Percentiles rank a stretch among this genome's conserved stretches.
phyloP scores from a whole-genome alignment of 2,797 vertebrate genomes.

The Coregonus suidteri region DNA sequence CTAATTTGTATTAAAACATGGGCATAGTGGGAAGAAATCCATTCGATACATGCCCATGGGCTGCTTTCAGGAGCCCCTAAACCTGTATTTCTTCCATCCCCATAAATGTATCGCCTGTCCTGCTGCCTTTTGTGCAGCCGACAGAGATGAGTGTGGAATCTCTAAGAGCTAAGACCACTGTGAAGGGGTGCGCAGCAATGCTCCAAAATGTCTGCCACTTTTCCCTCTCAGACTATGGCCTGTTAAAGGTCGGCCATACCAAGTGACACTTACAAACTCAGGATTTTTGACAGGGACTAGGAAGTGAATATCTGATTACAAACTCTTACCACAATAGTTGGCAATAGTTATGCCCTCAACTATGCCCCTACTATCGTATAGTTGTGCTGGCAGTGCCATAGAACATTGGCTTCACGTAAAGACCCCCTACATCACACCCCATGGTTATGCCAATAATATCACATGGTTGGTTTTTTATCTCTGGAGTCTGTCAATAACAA shows the following conservation, averaged over 20 bases:
- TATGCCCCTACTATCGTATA: neutral
- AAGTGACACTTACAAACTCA: constrained; percentile 30
- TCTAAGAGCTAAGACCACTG: constrained; percentile 60
- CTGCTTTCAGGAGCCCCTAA: constrained; percentile 69
- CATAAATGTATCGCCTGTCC: constrained; percentile 67
- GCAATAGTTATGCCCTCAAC: neutral
- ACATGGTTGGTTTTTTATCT: neutral
- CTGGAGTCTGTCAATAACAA: constrained; percentile 3
- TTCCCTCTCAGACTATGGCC: constrained; percentile 37
- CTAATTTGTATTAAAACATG: constrained; percentile 70
- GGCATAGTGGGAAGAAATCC: constrained; percentile 67
- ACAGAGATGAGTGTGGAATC: constrained; percentile 64
- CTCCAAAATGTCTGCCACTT: constrained; percentile 54
- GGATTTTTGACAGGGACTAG: constrained; percentile 3
- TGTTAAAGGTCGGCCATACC: constrained; percentile 41
- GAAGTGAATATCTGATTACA: neutral
- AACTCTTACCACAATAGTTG: too few species aligned
- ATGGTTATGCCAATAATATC: too few species aligned
- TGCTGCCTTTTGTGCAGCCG: constrained; percentile 59
- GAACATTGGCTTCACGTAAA: too few species aligned
- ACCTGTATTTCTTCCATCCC: constrained; percentile 68
- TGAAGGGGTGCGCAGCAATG: constrained; percentile 47
- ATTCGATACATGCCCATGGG: constrained; percentile 67
- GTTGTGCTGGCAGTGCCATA: neutral
- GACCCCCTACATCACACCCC: too few species aligned